These are phyloP conservation scores for Hipposideros armiger DNA, from an alignment of 2,113 vertebrate genomes.

Conservation along the genomic window DNA sequence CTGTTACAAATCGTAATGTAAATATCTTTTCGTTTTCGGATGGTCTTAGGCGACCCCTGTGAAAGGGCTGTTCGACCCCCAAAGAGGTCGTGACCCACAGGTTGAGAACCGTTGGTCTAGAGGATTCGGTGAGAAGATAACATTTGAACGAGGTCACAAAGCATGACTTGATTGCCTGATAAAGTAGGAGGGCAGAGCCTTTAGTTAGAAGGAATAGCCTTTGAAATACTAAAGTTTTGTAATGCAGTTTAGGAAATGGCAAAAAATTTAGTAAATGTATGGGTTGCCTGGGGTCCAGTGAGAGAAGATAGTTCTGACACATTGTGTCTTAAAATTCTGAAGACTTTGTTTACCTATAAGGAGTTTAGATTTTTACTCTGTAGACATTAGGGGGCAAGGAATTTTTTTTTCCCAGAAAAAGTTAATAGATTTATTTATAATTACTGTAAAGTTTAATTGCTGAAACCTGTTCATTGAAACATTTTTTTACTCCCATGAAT, in stretches of 20 bases:
- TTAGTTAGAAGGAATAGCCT: slow-evolving; percentile 36
- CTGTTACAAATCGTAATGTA: too few relatives aligned
- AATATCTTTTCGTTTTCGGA: too few relatives aligned
- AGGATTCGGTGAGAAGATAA: slow-evolving; percentile 7
- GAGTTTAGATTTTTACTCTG: slow-evolving; percentile 62
- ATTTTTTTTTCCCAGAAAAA: slow-evolving; percentile 31
- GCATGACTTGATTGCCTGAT: neutral
- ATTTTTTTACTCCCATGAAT: slow-evolving; percentile 15
- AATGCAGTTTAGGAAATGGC: slow-evolving; percentile 14
- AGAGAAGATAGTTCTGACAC: neutral
- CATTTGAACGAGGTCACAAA: neutral
- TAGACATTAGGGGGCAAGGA: neutral
- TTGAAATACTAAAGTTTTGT: neutral
- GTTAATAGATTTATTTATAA: slow-evolving; percentile 23
- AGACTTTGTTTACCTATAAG: neutral
- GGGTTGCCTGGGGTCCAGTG: neutral
- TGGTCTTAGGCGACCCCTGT: too few relatives aligned
- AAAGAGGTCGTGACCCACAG: too few relatives aligned
- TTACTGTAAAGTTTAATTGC: slow-evolving; percentile 50
- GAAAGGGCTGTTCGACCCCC: too few relatives aligned
- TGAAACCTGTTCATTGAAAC: slow-evolving; percentile 8
- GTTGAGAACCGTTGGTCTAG: neutral
- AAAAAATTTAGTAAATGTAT: neutral
- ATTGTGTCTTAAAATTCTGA: neutral
- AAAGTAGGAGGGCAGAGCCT: neutral